phyloP scores from a whole-genome alignment of 1,140 invertebrate genomes.

The Caerostris darwini region DNA sequence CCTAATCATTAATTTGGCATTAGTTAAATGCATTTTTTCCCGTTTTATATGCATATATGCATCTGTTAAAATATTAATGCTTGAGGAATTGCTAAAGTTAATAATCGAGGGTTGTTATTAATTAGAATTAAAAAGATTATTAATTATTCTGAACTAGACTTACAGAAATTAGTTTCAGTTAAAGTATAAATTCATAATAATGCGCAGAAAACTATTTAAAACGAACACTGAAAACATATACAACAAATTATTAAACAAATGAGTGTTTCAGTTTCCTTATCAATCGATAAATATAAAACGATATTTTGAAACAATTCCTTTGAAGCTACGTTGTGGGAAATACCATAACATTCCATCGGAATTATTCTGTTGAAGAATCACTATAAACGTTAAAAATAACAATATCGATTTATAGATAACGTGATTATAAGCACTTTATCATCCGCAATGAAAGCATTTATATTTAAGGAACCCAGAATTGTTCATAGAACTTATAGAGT shows the following conservation, averaged over 20 bases:
- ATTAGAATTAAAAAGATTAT: not conserved
- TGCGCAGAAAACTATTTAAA: not conserved
- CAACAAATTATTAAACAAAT: not conserved
- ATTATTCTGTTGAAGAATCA: slow-evolving; percentile 32
- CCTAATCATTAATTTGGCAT: no score
- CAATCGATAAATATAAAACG: not conserved
- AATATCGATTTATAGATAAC: slow-evolving; percentile 63
- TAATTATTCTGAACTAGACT: not conserved
- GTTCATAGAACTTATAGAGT: not conserved
- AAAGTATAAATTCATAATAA: not conserved
- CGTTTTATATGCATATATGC: no score
- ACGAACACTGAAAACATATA: not conserved
- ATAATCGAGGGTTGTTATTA: no score
- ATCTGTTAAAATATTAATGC: no score
- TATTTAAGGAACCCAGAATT: slow-evolving; percentile 10
- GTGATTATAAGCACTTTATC: slow-evolving; percentile 56
- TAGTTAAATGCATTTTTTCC: no score
- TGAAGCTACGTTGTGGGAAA: not conserved
- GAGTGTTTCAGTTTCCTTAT: not conserved
- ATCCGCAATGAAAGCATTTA: slow-evolving; percentile 16
- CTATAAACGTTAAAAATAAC: slow-evolving; percentile 48
- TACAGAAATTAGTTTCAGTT: not conserved
- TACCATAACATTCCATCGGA: not conserved
- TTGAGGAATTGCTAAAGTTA: no score
- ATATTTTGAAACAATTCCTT: not conserved